Base-by-base conservation (phyloP, 2,888 invertebrate species). In the Polydrusus cervinus region DNA sequence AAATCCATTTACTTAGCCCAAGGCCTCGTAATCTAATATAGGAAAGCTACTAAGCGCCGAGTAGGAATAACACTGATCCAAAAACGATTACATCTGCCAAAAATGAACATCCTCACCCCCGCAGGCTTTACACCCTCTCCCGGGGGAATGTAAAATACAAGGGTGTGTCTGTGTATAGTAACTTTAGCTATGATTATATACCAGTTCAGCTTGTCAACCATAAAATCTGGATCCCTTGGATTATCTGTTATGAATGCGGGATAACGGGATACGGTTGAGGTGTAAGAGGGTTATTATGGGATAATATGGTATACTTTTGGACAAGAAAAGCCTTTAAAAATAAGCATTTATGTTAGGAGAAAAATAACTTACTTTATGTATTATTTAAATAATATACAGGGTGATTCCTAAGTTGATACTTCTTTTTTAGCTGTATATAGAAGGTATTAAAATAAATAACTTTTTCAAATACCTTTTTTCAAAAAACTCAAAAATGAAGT, bases 41-140 rank as follows among this genome's bases (percentile, higher is more conserved):
- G 82, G 77, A 82, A 84, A 86, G 86, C 84, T 84, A 84, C 82
- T 83, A 83, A 84, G 84, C 86, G 82, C 85, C 86, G 87, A 87
- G 87, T 86, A 84, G 86, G 86, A 86, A 87, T 87, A 87, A 86
- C 85, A 84, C 85, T 87, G 87, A 87, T 87, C 87, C 86, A 84
- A 85, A 87, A 87, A 86, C 87, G 87, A 87, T 87, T 87, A 87
- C 87, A 86, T 86, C 87, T 87, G 87, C 87, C 87, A 87, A 84
- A 87, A 87, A 87, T 87, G 87, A 87, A 86, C 87, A 87, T 86
- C 86, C 85, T 82, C 83, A 80, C 82, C 80, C 85, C 83, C 18
- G 51, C 64, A 67, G 51, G 53, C 65, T 25, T 34, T 45, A 20
- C 53, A 49, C 43, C 71, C 53, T 47, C 38, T 67, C 64, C 30